These are phyloP conservation scores for Tipula vernalis DNA, from an alignment of 2,888 invertebrate species.

Conservation along the genomic window DNA sequence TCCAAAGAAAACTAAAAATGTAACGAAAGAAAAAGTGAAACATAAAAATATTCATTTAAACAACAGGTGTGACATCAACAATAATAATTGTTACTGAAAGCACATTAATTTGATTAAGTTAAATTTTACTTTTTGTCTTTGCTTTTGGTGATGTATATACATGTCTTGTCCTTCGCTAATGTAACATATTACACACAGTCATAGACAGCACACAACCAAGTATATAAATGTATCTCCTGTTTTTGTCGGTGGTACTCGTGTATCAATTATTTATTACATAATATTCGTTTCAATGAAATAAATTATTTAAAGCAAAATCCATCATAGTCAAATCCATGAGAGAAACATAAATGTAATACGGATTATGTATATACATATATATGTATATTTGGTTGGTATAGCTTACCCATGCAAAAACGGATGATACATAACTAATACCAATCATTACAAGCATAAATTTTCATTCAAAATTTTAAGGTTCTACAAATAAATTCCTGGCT, in stretches of 20 bases:
- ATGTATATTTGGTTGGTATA: neutral
- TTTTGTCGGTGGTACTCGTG: neutral
- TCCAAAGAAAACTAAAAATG: neutral
- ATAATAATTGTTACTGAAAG: conserved; percentile 4
- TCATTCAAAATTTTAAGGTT: no score
- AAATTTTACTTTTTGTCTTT: neutral
- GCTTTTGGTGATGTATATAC: neutral
- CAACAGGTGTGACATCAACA: conserved; percentile 4
- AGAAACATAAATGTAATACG: neutral
- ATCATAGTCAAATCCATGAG: neutral
- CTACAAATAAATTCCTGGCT: no score
- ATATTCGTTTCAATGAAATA: neutral
- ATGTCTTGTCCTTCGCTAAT: neutral
- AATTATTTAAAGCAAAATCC: neutral
- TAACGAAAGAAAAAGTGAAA: neutral
- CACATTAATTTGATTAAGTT: neutral
- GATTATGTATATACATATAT: neutral
- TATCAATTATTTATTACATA: neutral
- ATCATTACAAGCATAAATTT: no score
- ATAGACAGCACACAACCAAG: neutral
- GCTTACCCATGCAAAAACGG: no score
- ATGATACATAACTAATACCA: no score
- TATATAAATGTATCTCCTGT: neutral
- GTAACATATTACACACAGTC: neutral
- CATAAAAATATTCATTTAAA: neutral